Evolutionary conservation across 1,140 invertebrate species (phyloP).

Genomic region (Hormaphis cornu): DNA sequence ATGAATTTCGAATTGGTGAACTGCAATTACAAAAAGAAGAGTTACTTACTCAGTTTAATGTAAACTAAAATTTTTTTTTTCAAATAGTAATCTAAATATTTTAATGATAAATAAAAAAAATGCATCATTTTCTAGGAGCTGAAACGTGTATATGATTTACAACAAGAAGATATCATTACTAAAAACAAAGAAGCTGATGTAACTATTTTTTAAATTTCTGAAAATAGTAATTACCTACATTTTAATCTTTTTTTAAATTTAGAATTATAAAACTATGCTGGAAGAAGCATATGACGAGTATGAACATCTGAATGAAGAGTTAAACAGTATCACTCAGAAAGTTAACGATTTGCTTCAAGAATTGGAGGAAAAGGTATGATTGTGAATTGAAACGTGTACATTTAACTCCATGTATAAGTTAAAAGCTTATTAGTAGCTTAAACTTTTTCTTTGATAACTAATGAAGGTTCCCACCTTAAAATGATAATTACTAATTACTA

Average conservation of each 20-base stretch:
- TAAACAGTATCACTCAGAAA: slow-evolving; percentile 7
- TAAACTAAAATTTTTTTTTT: neutral
- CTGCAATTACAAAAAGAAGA: slow-evolving; percentile 26
- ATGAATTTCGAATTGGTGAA: slow-evolving; percentile 28
- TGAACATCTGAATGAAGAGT: neutral
- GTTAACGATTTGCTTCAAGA: neutral
- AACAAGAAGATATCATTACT: neutral
- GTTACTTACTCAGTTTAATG: slow-evolving; percentile 6
- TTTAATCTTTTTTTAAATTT: neutral
- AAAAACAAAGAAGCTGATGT: slow-evolving; percentile 20
- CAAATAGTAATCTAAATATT: neutral
- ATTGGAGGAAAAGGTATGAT: neutral
- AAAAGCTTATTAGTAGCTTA: too few species aligned
- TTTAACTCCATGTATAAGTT: too few species aligned
- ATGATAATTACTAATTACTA: too few species aligned
- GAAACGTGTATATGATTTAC: neutral
- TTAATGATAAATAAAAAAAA: too few species aligned
- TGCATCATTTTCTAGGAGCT: neutral
- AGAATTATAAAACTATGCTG: slow-evolving; percentile 5
- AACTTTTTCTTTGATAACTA: too few species aligned
- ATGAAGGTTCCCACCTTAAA: too few species aligned
- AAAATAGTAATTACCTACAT: neutral
- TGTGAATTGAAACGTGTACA: too few species aligned
- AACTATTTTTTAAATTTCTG: neutral
- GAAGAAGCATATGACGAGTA: slow-evolving; percentile 1